Percentiles rank a stretch among this genome's conserved stretches.
Conservation (phyloP, 2,888 invertebrate species). For the Myopa tessellatipennis region DNA sequence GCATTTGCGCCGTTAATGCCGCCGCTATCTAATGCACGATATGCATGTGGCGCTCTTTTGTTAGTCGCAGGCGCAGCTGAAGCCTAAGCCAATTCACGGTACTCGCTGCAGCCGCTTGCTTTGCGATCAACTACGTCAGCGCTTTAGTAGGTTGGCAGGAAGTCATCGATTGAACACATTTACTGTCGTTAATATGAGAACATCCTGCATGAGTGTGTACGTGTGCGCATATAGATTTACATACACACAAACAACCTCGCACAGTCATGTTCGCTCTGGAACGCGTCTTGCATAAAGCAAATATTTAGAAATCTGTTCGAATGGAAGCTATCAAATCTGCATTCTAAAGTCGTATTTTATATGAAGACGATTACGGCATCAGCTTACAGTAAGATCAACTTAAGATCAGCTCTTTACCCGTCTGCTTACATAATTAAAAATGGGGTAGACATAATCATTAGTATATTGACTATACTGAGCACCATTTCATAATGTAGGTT, state of each 20-base stretch:
- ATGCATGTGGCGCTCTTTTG: conserved; percentile 26
- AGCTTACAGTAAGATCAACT: too few species aligned
- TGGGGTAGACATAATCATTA: too few species aligned
- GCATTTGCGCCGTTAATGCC: conserved; percentile 13
- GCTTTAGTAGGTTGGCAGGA: conserved; percentile 59
- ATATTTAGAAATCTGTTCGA: conserved; percentile 10
- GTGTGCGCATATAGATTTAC: neutral
- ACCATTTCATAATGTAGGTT: too few species aligned
- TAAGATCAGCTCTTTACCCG: too few species aligned
- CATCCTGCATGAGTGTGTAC: conserved; percentile 62
- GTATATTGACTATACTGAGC: too few species aligned
- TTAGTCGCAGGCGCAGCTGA: conserved; percentile 6
- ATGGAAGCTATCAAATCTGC: conserved; percentile 11
- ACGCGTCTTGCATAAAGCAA: too few species aligned
- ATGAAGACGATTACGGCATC: too few species aligned
- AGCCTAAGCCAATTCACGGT: conserved; percentile 22
- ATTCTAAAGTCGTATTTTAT: too few species aligned
- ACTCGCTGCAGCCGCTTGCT: conserved; percentile 3
- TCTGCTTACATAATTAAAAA: too few species aligned
- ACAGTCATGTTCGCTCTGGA: neutral
- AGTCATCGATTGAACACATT: conserved; percentile 62
- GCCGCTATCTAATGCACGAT: conserved; percentile 30
- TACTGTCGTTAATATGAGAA: conserved; percentile 68
- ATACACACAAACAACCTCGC: neutral
- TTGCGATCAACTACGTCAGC: conserved; percentile 36